These are phyloP conservation scores for Eudorcas thomsonii DNA, from an alignment of 2,113 vertebrate species.

Conservation along the genomic window DNA sequence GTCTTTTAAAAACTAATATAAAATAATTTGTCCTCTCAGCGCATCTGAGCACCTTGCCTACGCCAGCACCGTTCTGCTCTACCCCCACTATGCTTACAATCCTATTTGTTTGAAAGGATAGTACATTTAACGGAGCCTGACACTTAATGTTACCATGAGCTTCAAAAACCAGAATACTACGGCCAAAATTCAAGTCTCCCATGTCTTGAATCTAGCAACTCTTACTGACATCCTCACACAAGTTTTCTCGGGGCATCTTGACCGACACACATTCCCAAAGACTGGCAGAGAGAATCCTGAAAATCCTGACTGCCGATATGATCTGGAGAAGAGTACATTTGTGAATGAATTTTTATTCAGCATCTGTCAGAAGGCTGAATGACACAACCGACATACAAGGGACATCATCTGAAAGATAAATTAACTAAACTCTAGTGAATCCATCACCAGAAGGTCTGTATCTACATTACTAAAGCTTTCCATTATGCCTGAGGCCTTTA, in stretches of 20 bases:
- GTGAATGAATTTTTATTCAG: neutral
- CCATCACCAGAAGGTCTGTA: neutral
- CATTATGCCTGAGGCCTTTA: neutral
- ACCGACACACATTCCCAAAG: neutral
- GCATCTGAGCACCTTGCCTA: neutral
- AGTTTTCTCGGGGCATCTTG: neutral
- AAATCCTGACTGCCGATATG: neutral
- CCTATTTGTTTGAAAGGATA: neutral
- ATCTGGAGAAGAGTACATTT: neutral
- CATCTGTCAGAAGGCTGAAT: neutral
- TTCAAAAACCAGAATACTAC: neutral
- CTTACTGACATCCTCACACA: neutral
- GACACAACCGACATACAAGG: neutral
- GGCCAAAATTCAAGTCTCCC: neutral
- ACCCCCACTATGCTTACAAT: neutral
- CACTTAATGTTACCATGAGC: neutral
- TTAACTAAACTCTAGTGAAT: neutral
- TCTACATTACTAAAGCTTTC: neutral
- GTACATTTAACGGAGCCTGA: neutral
- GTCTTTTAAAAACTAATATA: neutral
- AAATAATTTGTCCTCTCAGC: neutral
- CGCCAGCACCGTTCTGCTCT: neutral
- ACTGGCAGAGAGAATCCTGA: neutral
- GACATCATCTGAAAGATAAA: neutral
- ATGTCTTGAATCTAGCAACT: neutral